A percentile compares a stretch with the other conserved stretches of the same genome.
Conservation (phyloP, 2,113 vertebrate genomes). For the Onychostruthus taczanowskii region DNA sequence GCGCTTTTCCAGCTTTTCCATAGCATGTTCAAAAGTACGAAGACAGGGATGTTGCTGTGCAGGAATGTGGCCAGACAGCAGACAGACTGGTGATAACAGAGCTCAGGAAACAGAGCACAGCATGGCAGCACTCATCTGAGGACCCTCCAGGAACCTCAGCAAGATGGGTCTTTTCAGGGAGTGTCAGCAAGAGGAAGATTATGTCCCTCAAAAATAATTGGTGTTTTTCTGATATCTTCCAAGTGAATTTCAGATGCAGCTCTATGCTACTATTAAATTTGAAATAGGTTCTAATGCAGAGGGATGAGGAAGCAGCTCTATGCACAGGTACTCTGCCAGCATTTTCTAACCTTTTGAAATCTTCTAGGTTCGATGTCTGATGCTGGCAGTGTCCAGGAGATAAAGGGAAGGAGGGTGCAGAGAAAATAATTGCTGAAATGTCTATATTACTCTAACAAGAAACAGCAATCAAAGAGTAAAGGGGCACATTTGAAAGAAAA, state of each 20-base stretch:
- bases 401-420: background rate
- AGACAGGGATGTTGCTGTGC: background rate
- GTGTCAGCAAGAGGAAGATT: background rate
- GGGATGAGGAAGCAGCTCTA: background rate
- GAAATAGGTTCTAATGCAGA: background rate
- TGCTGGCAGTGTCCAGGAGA: background rate
- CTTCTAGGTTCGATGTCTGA: background rate
- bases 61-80: background rate
- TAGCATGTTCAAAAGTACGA: background rate
- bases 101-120: background rate
- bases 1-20: background rate
- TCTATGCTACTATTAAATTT: background rate
- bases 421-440: background rate
- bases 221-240: background rate
- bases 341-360: slow-evolving; percentile 4
- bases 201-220: background rate
- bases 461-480: background rate
- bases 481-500: background rate
- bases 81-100: background rate
- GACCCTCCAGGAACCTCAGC: background rate
- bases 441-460: background rate
- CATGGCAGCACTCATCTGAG: background rate
- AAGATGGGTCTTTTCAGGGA: background rate
- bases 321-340: background rate
- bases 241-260: background rate